A percentile compares a stretch with the other conserved stretches of the same genome.
phyloP scores from a whole-genome alignment of 2,888 invertebrate species.

The Lycaena phlaeas region DNA sequence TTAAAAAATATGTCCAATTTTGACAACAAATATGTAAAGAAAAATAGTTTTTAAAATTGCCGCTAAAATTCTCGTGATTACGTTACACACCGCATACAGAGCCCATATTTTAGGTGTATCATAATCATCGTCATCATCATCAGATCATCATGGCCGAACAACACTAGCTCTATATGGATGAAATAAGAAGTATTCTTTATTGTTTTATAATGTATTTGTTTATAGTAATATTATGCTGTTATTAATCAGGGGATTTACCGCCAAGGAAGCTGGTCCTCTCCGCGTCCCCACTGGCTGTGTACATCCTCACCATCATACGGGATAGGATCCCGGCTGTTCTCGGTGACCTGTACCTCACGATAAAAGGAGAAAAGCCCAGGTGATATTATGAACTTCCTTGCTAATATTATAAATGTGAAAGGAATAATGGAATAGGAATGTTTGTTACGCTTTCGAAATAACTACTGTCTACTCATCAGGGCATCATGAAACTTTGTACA shows the following conservation, averaged over 20 bases:
- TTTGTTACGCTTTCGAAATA: too few species aligned
- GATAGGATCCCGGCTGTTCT: constrained; percentile 25
- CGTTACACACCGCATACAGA: too few species aligned
- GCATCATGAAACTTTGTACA: too few species aligned
- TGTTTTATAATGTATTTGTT: neutral
- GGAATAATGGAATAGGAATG: too few species aligned
- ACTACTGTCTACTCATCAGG: too few species aligned
- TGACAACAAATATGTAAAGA: too few species aligned
- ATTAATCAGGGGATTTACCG: constrained; percentile 12
- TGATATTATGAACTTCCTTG: constrained; percentile 9
- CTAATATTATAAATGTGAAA: neutral
- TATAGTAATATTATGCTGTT: neutral
- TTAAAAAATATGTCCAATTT: too few species aligned
- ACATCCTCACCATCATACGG: constrained; percentile 14
- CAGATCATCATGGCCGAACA: too few species aligned
- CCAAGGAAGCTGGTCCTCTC: constrained; percentile 7
- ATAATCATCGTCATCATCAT: too few species aligned
- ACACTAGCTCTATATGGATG: neutral
- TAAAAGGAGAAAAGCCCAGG: constrained; percentile 25
- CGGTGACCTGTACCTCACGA: constrained; percentile 22
- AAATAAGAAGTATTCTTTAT: neutral
- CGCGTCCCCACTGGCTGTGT: constrained; percentile 10
- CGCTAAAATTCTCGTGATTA: too few species aligned
- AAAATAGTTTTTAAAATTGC: too few species aligned
- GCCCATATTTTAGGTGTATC: too few species aligned